These are phyloP conservation scores for Trichogramma dendrolimi DNA, from an alignment of 2,888 invertebrate species.

Conservation along the genomic window DNA sequence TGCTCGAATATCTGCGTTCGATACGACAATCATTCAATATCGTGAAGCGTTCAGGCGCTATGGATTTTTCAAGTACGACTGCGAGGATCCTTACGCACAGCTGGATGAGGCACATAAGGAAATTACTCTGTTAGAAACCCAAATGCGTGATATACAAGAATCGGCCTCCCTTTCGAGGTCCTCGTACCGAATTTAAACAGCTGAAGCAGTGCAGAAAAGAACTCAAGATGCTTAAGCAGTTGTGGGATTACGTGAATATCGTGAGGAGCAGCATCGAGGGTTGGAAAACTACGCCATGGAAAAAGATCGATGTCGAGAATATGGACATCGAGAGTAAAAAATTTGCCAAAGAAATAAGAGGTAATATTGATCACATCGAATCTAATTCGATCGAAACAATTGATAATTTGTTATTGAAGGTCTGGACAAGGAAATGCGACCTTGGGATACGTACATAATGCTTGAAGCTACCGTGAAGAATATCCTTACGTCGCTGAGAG, in stretches of 20 bases:
- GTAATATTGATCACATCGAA: constrained; percentile 36
- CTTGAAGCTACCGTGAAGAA: constrained; percentile 92
- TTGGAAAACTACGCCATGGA: constrained; percentile 97
- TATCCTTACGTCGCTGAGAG: constrained; percentile 89
- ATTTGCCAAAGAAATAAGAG: constrained; percentile 88
- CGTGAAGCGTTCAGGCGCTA: constrained; percentile 83
- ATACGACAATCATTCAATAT: constrained; percentile 76
- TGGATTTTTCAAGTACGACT: constrained; percentile 71
- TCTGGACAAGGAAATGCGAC: constrained; percentile 92
- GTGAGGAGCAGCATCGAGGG: constrained; percentile 89
- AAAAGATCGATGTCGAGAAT: constrained; percentile 94
- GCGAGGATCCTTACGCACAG: constrained; percentile 68
- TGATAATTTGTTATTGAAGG: constrained; percentile 47
- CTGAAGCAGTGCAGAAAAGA: constrained; percentile 89
- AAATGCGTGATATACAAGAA: constrained; percentile 81
- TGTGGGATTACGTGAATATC: constrained; percentile 92
- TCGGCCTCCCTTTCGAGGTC: constrained; percentile 94
- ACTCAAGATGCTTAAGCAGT: constrained; percentile 81
- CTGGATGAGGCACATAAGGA: constrained; percentile 75
- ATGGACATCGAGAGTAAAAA: constrained; percentile 99
- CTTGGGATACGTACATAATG: constrained; percentile 86
- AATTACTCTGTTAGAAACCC: constrained; percentile 74
- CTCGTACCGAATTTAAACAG: constrained; percentile 88
- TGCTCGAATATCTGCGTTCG: constrained; percentile 81
- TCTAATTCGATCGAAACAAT: not conserved